Evolutionary conservation across 2,888 invertebrate species (phyloP).

Genomic region (Apamea crenata): DNA sequence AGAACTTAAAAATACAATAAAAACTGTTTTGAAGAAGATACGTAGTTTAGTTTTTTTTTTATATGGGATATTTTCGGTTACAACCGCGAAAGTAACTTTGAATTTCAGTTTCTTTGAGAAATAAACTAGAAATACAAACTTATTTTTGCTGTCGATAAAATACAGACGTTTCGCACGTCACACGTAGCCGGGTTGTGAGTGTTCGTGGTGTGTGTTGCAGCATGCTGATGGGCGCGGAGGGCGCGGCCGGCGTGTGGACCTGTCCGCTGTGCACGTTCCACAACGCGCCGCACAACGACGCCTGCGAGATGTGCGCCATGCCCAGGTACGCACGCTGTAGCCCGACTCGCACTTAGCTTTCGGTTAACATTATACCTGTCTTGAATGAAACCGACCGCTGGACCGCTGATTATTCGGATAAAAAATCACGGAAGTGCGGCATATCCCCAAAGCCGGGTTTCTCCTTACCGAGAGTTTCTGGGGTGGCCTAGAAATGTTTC

Average conservation of each 20-base stretch:
- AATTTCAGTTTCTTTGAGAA: not conserved
- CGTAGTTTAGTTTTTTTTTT: not conserved
- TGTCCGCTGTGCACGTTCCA: slow-evolving; percentile 98
- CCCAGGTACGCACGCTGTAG: slow-evolving; percentile 35
- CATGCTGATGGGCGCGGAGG: slow-evolving; percentile 81
- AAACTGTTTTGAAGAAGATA: too few relatives aligned
- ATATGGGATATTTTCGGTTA: not conserved
- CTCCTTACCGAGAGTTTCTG: not conserved
- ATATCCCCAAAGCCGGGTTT: not conserved
- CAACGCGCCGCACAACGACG: slow-evolving; percentile 93
- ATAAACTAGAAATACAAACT: not conserved
- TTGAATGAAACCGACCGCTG: not conserved
- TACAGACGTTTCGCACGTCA: not conserved
- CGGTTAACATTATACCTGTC: not conserved
- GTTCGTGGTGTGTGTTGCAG: slow-evolving; percentile 89
- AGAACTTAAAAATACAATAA: too few relatives aligned
- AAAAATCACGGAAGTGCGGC: not conserved
- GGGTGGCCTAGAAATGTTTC: not conserved
- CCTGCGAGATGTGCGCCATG: slow-evolving; percentile 69
- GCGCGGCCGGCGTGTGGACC: slow-evolving; percentile 92
- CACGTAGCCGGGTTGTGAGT: not conserved
- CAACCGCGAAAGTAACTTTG: not conserved
- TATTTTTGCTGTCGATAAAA: not conserved
- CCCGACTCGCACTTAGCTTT: not conserved
- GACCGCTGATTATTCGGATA: not conserved